phyloP scores from a whole-genome alignment of 2,113 vertebrate species.

The Mormoops blainvillei region DNA sequence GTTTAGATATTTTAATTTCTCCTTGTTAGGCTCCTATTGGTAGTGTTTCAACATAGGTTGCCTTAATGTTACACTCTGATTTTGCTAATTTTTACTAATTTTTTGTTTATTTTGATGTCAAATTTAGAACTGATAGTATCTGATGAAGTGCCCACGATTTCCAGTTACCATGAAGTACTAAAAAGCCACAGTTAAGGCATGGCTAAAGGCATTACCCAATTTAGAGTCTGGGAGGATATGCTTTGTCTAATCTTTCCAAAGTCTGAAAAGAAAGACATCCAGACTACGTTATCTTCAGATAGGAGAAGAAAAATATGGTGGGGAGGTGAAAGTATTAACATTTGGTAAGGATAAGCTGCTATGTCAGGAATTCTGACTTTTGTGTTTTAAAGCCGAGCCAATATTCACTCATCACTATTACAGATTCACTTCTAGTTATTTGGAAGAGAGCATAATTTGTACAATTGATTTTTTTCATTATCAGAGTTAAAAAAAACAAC shows the following conservation, averaged over 20 bases:
- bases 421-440: background rate
- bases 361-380: background rate
- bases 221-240: background rate
- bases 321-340: background rate
- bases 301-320: background rate
- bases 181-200: background rate
- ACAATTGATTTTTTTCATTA: constrained; percentile 17
- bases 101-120: background rate
- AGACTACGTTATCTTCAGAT: background rate
- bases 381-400: constrained; percentile 25
- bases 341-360: background rate
- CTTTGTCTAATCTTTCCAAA: background rate
- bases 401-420: background rate
- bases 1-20: background rate
- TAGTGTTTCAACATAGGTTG: background rate
- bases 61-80: background rate
- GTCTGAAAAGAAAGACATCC: background rate
- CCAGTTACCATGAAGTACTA: background rate
- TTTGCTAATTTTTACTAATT: background rate
- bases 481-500: background rate
- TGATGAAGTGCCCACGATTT: background rate
- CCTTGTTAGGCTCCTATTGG: background rate
- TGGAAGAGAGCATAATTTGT: background rate
- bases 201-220: background rate
- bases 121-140: background rate